A percentile compares a stretch with the other conserved stretches of the same genome.
phyloP scores from a whole-genome alignment of 2,797 vertebrate species.

The Cottoperca gobio region DNA sequence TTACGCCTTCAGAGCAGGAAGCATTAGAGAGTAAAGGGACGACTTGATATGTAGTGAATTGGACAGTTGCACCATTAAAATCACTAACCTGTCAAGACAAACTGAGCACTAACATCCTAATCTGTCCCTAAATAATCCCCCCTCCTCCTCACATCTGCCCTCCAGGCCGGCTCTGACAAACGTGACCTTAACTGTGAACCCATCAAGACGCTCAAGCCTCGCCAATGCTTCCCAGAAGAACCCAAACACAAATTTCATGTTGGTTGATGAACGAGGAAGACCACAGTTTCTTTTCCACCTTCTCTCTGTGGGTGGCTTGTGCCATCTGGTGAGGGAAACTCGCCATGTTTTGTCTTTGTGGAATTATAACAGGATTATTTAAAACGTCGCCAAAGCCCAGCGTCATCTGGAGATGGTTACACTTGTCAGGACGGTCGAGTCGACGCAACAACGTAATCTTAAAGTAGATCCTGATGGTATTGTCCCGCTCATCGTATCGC shows the following conservation, averaged over 20 bases:
- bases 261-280: slow-evolving; percentile 20
- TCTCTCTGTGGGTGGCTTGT: slow-evolving; percentile 70
- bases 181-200: slow-evolving; percentile 42
- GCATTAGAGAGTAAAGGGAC: slow-evolving; percentile 28
- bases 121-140: slow-evolving; percentile 37
- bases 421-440: slow-evolving; percentile 45
- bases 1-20: slow-evolving; percentile 9
- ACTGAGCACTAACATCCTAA: slow-evolving; percentile 32
- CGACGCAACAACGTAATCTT: slow-evolving; percentile 49
- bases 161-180: slow-evolving; percentile 32
- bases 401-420: slow-evolving; percentile 80
- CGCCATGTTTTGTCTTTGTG: slow-evolving; percentile 46
- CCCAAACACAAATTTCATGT: slow-evolving; percentile 13
- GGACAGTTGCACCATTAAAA: slow-evolving; percentile 46
- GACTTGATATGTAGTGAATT: slow-evolving; percentile 40
- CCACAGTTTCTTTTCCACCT: slow-evolving; percentile 32
- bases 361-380: slow-evolving; percentile 55
- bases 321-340: slow-evolving; percentile 55
- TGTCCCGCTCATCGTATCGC: slow-evolving; percentile 42
- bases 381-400: slow-evolving; percentile 60
- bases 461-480: slow-evolving; percentile 56
- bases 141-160: slow-evolving; percentile 29
- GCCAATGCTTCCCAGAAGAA: slow-evolving; percentile 5
- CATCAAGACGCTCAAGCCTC: slow-evolving; percentile 25
- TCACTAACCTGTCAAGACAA: slow-evolving; percentile 45